Percentiles rank a stretch among this genome's conserved stretches.
Evolutionary conservation across 2,888 invertebrate species (phyloP).

Genomic region (Muscina levida): DNA sequence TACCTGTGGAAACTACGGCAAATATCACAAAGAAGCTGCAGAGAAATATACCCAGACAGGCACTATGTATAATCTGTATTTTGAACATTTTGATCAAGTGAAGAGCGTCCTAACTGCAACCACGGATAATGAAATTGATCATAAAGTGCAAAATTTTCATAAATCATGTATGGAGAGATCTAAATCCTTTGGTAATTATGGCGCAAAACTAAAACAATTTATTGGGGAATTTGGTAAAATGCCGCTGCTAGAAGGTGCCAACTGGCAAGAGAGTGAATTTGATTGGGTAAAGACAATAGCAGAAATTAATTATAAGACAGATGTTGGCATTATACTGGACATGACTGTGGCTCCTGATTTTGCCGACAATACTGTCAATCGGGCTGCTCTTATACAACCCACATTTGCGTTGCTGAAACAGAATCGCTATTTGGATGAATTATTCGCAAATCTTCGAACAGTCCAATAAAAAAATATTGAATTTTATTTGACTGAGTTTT

Average conservation of each 20-base stretch:
- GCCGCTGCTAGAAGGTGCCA: constrained; percentile 72
- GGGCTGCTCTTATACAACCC: constrained; percentile 73
- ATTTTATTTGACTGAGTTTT: constrained; percentile 67
- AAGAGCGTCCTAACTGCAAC: too few species aligned
- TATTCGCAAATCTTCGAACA: too few species aligned
- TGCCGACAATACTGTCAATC: constrained; percentile 70
- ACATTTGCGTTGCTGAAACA: constrained; percentile 7
- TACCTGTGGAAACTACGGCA: constrained; percentile 63
- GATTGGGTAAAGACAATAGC: constrained; percentile 73
- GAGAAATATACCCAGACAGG: background rate
- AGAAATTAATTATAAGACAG: constrained; percentile 70
- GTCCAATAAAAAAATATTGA: too few species aligned
- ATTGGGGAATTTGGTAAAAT: constrained; percentile 76
- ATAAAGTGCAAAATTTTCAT: constrained; percentile 60
- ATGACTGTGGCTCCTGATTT: constrained; percentile 71
- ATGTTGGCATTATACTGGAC: constrained; percentile 71
- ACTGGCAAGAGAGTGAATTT: constrained; percentile 67
- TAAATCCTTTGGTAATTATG: too few species aligned
- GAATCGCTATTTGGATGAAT: too few species aligned
- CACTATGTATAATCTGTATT: background rate
- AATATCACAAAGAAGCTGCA: background rate
- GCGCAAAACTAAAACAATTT: constrained; percentile 65
- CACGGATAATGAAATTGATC: constrained; percentile 35
- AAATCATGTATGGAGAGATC: constrained; percentile 61
- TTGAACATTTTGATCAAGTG: background rate